Conservation (phyloP, 2,797 vertebrate species). For the Phoxinus dragarum region DNA sequence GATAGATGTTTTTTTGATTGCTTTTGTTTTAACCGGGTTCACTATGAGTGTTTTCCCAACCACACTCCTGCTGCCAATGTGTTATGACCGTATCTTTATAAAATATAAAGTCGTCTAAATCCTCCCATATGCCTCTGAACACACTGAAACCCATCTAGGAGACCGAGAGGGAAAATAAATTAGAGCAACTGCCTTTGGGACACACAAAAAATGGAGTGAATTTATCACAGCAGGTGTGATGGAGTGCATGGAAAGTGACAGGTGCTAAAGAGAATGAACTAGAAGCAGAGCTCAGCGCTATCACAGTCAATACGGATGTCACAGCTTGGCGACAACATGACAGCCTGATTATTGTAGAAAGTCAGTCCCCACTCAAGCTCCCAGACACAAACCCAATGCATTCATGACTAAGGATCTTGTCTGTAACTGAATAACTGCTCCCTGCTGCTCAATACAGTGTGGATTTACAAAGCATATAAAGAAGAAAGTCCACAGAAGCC, state of each 20-base stretch:
- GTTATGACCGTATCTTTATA: neutral
- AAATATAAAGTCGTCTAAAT: conserved; percentile 20
- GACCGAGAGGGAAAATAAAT: conserved; percentile 28
- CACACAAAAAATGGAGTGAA: conserved; percentile 2
- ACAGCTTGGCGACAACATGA: conserved; percentile 41
- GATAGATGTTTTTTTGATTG: neutral
- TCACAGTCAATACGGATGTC: conserved; percentile 53
- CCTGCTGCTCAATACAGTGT: neutral
- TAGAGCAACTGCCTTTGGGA: conserved; percentile 27
- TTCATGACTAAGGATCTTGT: conserved; percentile 19
- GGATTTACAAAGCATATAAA: conserved; percentile 13
- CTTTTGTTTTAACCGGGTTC: neutral
- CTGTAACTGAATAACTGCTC: conserved; percentile 4
- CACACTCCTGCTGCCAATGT: neutral
- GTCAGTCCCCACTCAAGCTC: conserved; percentile 18
- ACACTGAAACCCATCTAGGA: neutral
- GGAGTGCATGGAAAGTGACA: conserved; percentile 61
- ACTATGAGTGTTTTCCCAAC: neutral
- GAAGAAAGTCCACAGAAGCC: neutral
- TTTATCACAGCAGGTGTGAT: conserved; percentile 51
- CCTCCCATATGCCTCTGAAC: neutral
- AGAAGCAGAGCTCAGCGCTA: conserved; percentile 54
- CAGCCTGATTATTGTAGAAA: conserved; percentile 49
- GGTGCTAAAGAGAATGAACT: conserved; percentile 58
- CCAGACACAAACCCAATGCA: conserved; percentile 20